Conservation (phyloP, 2,113 vertebrate genomes). For the Mola mola region DNA sequence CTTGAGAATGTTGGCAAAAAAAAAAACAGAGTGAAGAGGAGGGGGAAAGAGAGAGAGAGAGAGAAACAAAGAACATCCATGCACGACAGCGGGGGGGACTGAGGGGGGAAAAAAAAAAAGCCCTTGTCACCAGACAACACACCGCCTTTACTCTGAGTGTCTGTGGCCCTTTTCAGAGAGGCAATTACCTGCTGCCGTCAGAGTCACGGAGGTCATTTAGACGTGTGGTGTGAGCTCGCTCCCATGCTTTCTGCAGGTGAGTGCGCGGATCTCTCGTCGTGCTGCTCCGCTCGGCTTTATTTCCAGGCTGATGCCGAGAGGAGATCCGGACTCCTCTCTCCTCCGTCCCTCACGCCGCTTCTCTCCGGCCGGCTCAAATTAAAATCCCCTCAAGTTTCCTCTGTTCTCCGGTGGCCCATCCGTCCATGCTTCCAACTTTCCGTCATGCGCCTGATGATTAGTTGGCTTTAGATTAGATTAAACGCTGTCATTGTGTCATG, state of each 20-base stretch:
- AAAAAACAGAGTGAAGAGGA: slow-evolving; percentile 7
- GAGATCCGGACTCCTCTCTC: too few relatives aligned
- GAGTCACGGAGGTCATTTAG: slow-evolving; percentile 75
- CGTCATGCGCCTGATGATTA: too few relatives aligned
- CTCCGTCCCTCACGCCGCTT: not conserved
- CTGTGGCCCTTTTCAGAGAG: slow-evolving; percentile 76
- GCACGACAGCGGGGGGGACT: too few relatives aligned
- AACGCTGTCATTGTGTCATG: too few relatives aligned
- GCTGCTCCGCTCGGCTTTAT: too few relatives aligned
- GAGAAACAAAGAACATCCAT: not conserved
- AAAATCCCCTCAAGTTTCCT: too few relatives aligned
- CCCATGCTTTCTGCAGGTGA: slow-evolving; percentile 46
- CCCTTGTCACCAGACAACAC: slow-evolving; percentile 2
- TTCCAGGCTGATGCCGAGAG: too few relatives aligned
- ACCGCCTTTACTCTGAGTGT: slow-evolving; percentile 61
- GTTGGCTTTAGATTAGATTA: too few relatives aligned
- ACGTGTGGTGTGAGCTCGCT: slow-evolving; percentile 57
- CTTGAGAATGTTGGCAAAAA: not conserved
- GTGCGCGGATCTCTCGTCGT: slow-evolving; percentile 9
- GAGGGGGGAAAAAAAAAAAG: slow-evolving; percentile 7
- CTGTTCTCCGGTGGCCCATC: not conserved
- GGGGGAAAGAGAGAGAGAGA: not conserved
- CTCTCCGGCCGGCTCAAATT: slow-evolving; percentile 2
- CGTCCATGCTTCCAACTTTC: too few relatives aligned
- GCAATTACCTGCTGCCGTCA: slow-evolving; percentile 67